Conservation (phyloP, 1,140 invertebrate genomes). For the Solenopsis fugax region DNA sequence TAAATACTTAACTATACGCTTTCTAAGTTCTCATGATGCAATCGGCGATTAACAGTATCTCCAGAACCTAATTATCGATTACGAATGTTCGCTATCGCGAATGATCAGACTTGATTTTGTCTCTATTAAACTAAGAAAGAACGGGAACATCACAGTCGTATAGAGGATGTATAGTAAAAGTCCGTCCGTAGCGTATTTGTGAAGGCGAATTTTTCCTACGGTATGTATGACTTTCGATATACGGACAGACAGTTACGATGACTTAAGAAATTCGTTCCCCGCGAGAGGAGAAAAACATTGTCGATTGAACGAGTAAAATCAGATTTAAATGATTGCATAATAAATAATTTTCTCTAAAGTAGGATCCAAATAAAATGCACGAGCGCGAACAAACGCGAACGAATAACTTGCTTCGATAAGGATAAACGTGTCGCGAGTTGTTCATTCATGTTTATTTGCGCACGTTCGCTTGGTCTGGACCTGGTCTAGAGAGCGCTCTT, state of each 20-base stretch:
- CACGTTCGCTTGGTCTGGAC: no score
- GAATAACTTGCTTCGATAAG: background rate
- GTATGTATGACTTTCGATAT: conserved; percentile 66
- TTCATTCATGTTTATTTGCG: background rate
- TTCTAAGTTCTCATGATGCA: conserved; percentile 24
- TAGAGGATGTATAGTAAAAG: conserved; percentile 72
- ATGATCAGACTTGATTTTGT: conserved; percentile 71
- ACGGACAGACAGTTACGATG: conserved; percentile 62
- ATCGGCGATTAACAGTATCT: conserved; percentile 37
- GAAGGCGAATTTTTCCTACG: conserved; percentile 61
- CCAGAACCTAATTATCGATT: conserved; percentile 35
- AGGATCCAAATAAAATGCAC: background rate
- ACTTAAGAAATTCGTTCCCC: conserved; percentile 61
- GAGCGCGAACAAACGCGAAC: background rate
- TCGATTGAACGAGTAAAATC: conserved; percentile 35
- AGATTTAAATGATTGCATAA: background rate
- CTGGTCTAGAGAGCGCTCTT: background rate
- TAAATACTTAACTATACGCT: conserved; percentile 44
- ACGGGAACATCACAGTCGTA: conserved; percentile 79
- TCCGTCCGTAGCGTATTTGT: conserved; percentile 62
- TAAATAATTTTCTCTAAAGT: background rate
- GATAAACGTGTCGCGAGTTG: background rate
- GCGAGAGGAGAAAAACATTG: conserved; percentile 64
- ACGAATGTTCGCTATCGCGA: conserved; percentile 34
- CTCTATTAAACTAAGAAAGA: conserved; percentile 72